Percentiles rank a stretch among this genome's conserved stretches.
phyloP scores from a whole-genome alignment of 2,888 invertebrate genomes.

The Scaptomyza polygonia region DNA sequence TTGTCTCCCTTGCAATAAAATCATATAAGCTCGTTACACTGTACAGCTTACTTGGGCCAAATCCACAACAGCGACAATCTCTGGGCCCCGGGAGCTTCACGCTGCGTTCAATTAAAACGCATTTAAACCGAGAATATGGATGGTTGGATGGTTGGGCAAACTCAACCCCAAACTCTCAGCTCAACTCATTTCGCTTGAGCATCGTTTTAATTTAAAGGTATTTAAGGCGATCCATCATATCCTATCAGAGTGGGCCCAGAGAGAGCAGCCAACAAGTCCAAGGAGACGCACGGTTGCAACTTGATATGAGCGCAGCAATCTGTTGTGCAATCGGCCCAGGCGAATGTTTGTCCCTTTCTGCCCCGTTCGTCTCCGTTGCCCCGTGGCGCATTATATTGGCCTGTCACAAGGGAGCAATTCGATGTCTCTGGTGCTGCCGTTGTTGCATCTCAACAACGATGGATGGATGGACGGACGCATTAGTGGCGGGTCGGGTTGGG shows the following conservation, averaged over 20 bases:
- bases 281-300: constrained; percentile 71
- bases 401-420: constrained; percentile 85
- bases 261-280: constrained; percentile 1
- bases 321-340: constrained; percentile 79
- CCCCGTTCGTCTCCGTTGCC: constrained; percentile 59
- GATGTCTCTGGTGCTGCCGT: constrained; percentile 64
- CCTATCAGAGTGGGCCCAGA: constrained; percentile 61
- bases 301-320: constrained; percentile 83
- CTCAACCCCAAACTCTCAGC: constrained; percentile 33
- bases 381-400: constrained; percentile 84
- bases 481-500: constrained; percentile 76
- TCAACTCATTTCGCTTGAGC: constrained; percentile 71
- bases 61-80: constrained; percentile 13
- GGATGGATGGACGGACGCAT: constrained; percentile 63
- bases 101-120: constrained; percentile 80
- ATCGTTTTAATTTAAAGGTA: constrained; percentile 83
- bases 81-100: constrained; percentile 31
- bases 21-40: constrained; percentile 1
- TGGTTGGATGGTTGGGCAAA: constrained; percentile 1
- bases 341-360: constrained; percentile 5
- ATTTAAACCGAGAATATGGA: constrained; percentile 63
- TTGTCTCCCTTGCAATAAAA: not conserved
- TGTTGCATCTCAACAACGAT: constrained; percentile 38
- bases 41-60: not conserved
- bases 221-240: constrained; percentile 83